Evolutionary conservation across 2,888 invertebrate species (phyloP).

Genomic region (Pherbina coryleti): DNA sequence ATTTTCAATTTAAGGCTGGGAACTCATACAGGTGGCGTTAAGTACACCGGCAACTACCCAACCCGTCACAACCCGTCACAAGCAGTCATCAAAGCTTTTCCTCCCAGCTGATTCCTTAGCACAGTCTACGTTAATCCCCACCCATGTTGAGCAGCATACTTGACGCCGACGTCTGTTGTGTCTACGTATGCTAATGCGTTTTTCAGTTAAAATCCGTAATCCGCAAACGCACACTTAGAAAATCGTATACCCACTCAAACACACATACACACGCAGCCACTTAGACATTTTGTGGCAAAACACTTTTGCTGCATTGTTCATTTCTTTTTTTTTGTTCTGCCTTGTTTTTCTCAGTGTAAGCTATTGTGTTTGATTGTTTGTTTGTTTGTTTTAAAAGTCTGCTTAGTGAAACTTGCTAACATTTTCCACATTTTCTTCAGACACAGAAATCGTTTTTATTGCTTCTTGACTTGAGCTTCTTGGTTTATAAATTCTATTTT

Average conservation of each 20-base stretch:
- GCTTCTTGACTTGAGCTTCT: background rate
- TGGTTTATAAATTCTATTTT: background rate
- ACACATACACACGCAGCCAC: too few species aligned
- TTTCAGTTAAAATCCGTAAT: slow-evolving; percentile 61
- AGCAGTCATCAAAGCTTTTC: background rate
- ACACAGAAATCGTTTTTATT: background rate
- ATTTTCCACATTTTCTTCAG: slow-evolving; percentile 13
- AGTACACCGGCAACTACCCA: slow-evolving; percentile 53
- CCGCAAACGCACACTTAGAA: slow-evolving; percentile 55
- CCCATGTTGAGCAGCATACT: background rate
- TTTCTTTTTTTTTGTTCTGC: background rate
- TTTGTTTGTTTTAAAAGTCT: background rate
- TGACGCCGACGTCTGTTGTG: background rate
- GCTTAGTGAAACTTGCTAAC: background rate
- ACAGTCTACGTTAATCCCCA: background rate
- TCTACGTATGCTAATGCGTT: slow-evolving; percentile 60
- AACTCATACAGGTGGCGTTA: slow-evolving; percentile 63
- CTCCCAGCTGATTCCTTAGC: background rate
- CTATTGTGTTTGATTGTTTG: too few species aligned
- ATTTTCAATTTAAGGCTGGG: slow-evolving; percentile 52
- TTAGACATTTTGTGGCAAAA: too few species aligned
- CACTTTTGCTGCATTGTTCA: background rate
- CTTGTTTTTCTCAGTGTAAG: background rate
- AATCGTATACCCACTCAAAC: too few species aligned
- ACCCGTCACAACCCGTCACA: background rate